A percentile compares a stretch with the other conserved stretches of the same genome.
phyloP scores from a whole-genome alignment of 2,888 invertebrate genomes.

The Sphaerophoria taeniata region DNA sequence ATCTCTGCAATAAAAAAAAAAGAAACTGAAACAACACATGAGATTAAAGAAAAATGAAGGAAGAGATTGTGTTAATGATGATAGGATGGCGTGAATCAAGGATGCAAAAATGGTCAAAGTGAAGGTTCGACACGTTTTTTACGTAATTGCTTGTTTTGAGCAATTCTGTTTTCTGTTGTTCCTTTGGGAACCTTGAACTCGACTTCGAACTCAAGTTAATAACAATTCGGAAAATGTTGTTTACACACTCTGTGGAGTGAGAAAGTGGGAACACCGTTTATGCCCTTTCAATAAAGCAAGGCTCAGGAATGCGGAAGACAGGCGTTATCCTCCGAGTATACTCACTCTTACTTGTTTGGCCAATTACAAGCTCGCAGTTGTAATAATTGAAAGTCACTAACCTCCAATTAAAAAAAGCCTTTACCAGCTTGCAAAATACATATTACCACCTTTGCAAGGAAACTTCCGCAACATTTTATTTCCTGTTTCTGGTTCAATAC shows the following conservation, averaged over 20 bases:
- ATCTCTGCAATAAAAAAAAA: not conserved
- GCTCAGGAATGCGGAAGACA: too few relatives aligned
- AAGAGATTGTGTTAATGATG: constrained; percentile 57
- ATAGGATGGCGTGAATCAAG: constrained; percentile 44
- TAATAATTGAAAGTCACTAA: constrained; percentile 8
- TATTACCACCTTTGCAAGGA: constrained; percentile 9
- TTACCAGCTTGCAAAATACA: not conserved
- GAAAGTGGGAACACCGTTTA: too few relatives aligned
- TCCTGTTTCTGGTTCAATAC: constrained; percentile 28
- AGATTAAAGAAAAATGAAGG: constrained; percentile 32
- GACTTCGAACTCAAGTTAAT: not conserved
- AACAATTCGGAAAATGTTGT: constrained; percentile 21
- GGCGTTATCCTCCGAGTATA: too few relatives aligned
- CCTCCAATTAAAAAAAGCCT: constrained; percentile 38
- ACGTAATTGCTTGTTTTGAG: constrained; percentile 15
- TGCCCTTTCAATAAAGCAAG: too few relatives aligned
- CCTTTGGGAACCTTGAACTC: constrained; percentile 2
- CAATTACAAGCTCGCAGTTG: too few relatives aligned
- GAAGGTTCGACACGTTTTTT: constrained; percentile 2
- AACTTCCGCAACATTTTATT: constrained; percentile 25
- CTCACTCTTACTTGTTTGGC: constrained; percentile 1
- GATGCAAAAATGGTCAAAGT: constrained; percentile 2
- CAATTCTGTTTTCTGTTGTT: not conserved
- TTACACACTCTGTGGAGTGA: too few relatives aligned
- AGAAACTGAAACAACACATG: not conserved